Percentiles rank a stretch among this genome's conserved stretches.
Conservation (phyloP, 2,888 invertebrate species). For the Ennomos fuscantarius region DNA sequence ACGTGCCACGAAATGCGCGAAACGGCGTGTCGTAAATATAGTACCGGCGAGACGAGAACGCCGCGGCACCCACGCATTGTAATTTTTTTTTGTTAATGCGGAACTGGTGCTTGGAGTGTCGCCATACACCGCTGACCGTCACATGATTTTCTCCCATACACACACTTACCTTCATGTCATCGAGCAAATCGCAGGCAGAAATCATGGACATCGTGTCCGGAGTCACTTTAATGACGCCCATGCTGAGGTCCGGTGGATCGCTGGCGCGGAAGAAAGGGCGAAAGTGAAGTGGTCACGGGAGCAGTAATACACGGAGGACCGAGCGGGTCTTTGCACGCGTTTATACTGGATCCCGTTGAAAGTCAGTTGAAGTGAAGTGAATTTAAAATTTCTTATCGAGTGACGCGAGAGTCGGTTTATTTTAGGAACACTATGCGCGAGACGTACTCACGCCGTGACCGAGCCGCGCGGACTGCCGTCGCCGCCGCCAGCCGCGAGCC, state of each 20-base stretch:
- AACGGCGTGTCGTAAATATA: constrained; percentile 49
- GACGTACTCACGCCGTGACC: constrained; percentile 78
- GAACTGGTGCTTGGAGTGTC: constrained; percentile 52
- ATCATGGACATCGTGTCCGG: constrained; percentile 75
- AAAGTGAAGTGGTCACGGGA: constrained; percentile 30
- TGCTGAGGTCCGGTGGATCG: constrained; percentile 42
- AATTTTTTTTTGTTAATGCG: constrained; percentile 60
- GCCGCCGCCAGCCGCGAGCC: constrained; percentile 48
- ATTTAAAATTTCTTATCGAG: constrained; percentile 54
- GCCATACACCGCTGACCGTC: constrained; percentile 43
- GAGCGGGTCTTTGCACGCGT: constrained; percentile 66
- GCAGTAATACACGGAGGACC: constrained; percentile 66
- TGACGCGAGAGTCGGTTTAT: constrained; percentile 66
- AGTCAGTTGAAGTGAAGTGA: constrained; percentile 49
- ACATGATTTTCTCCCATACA: constrained; percentile 38
- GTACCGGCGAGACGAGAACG: constrained; percentile 30
- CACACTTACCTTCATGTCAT: constrained; percentile 81
- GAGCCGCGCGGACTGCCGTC: constrained; percentile 81
- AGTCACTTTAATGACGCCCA: constrained; percentile 80
- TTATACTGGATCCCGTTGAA: constrained; percentile 47
- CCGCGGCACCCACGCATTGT: constrained; percentile 61
- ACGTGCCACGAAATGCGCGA: constrained; percentile 43
- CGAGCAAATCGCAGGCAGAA: constrained; percentile 79
- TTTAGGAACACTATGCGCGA: constrained; percentile 74
- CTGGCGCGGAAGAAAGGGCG: constrained; percentile 2